Evolutionary conservation across 2,797 vertebrate genomes (phyloP), one percentile per base, ranked within the genome.

Genomic region (Gobionotothen gibberifrons): DNA sequence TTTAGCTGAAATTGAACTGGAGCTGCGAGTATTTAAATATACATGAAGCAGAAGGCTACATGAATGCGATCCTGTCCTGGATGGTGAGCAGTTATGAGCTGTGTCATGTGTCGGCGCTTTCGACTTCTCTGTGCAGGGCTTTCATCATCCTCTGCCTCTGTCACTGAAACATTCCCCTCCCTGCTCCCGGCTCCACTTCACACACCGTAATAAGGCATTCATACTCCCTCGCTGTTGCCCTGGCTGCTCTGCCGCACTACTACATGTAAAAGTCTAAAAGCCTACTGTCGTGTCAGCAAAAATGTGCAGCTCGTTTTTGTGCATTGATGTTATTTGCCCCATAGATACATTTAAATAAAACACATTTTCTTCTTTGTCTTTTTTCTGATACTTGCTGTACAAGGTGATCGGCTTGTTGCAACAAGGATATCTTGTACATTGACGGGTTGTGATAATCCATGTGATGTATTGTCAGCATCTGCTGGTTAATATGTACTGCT

Each of bases 81-180:
- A 84, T 85, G 82, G 89, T 52, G 85, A 89, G 87, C 91, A 68
- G 87, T 89, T 91, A 91, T 88, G 90, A 90, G 89, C 87, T 82
- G 90, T 93, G 91, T 92, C 91, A 90, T 90, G 88, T 91, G 89
- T 90, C 76, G 49, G 60, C 11, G 69, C 86, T 87, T 85, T 88
- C 72, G 74, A 74, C 81, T 81, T 73, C 87, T 86, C 74, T 72
- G 82, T 77, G 84, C 85, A 14, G 76, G 58, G 87, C 86, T 93
- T 92, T 90, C 86, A 90, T 90, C 88, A 87, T 86, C 85, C 87
- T 86, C 78, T 61, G 74, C 79, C 83, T 89, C 88, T 85, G 86
- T 89, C 90, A 85, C 90, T 49, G 83, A 90, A 85, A 88, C 76
- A 6, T 76, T 79, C 75, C 79, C 63, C 85, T 83, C 81, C 54